phyloP scores from a whole-genome alignment of 1,140 invertebrate species.

The Brachionus calyciflorus region DNA sequence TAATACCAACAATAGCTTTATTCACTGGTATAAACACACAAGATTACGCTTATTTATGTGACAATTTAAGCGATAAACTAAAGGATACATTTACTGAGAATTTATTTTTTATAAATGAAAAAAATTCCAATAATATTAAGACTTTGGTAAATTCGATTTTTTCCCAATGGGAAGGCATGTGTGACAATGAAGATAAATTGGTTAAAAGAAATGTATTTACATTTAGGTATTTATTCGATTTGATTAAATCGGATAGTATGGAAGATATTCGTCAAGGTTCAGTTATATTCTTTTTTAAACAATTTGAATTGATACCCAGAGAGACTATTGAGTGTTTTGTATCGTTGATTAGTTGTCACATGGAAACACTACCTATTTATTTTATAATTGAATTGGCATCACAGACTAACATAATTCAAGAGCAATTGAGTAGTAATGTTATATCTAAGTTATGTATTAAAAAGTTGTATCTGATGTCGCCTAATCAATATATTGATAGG shows the following conservation, averaged over 20 bases:
- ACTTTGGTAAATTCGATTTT: constrained; percentile 40
- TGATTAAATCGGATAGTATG: background rate
- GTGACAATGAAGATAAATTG: constrained; percentile 22
- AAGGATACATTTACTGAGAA: constrained; percentile 23
- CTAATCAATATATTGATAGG: constrained; percentile 28
- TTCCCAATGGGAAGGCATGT: constrained; percentile 16
- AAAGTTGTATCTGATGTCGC: constrained; percentile 38
- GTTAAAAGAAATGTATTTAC: constrained; percentile 19
- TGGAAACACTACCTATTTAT: constrained; percentile 40
- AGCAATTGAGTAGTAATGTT: constrained; percentile 37
- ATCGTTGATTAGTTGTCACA: constrained; percentile 32
- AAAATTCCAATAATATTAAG: constrained; percentile 42
- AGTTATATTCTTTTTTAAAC: constrained; percentile 46
- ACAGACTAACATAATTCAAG: constrained; percentile 39
- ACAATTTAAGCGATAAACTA: constrained; percentile 10
- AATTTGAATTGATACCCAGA: constrained; percentile 37
- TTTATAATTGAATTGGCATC: constrained; percentile 36
- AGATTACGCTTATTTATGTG: constrained; percentile 42
- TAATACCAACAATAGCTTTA: constrained; percentile 41
- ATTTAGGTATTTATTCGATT: constrained; percentile 31
- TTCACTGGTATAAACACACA: constrained; percentile 45
- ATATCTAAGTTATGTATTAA: constrained; percentile 41
- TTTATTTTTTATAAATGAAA: constrained; percentile 44
- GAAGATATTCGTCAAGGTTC: background rate
- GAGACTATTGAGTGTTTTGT: constrained; percentile 46